phyloP scores from a whole-genome alignment of 2,113 vertebrate species.

The Antigone vipio region DNA sequence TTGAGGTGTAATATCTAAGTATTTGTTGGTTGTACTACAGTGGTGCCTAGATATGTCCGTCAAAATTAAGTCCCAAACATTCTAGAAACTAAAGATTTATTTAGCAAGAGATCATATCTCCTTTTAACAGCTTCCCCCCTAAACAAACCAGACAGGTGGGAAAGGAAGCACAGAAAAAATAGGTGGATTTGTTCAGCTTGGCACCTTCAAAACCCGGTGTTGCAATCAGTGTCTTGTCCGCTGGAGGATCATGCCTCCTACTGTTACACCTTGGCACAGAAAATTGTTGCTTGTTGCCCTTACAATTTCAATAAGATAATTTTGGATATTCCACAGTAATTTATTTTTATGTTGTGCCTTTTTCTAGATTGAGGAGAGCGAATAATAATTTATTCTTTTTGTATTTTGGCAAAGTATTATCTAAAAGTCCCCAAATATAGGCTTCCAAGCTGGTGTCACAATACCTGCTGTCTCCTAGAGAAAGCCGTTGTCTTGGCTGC shows the following conservation, averaged over 20 bases:
- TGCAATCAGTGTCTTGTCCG: neutral
- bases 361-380: neutral
- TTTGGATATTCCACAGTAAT: neutral
- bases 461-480: neutral
- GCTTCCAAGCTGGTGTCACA: neutral
- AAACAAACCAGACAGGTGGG: neutral
- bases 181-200: neutral
- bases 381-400: neutral
- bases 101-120: neutral
- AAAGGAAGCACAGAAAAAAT: neutral
- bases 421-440: neutral
- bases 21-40: neutral
- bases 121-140: neutral
- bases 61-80: neutral
- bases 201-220: neutral
- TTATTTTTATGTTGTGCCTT: neutral
- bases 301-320: neutral
- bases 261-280: neutral
- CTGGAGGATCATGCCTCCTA: neutral
- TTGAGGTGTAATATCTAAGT: neutral
- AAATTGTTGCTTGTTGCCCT: neutral
- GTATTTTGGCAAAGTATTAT: neutral
- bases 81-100: neutral
- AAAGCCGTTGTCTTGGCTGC: neutral
- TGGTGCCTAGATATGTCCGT: accelerated